phyloP scores from a whole-genome alignment of 1,140 invertebrate species.

The Choristoneura fumiferana region DNA sequence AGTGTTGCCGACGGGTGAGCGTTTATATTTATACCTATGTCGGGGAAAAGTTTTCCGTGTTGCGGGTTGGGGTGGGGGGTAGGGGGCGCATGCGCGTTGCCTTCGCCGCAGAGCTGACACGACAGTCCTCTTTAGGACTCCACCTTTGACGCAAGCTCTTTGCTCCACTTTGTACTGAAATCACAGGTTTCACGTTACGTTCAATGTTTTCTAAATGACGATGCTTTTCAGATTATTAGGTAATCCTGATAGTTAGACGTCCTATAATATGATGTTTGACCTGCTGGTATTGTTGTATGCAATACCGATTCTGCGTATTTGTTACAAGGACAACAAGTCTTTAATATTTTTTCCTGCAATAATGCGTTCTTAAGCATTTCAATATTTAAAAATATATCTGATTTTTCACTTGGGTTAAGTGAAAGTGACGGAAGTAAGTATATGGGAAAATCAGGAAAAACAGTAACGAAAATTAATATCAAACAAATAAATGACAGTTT shows the following conservation, averaged over 20 bases:
- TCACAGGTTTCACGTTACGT: conserved; percentile 49
- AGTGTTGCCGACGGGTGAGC: conserved; percentile 75
- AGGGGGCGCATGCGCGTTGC: conserved; percentile 63
- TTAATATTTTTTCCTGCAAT: too few species aligned
- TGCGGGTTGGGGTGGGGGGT: conserved; percentile 65
- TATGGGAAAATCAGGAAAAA: too few species aligned
- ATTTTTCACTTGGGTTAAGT: too few species aligned
- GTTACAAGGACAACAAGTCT: too few species aligned
- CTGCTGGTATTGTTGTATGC: too few species aligned
- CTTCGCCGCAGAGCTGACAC: conserved; percentile 56
- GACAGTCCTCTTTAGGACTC: conserved; percentile 65
- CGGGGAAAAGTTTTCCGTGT: conserved; percentile 77
- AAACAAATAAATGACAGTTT: too few species aligned
- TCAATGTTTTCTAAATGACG: background rate
- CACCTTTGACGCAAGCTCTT: conserved; percentile 36
- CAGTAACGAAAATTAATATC: too few species aligned
- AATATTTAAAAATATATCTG: too few species aligned
- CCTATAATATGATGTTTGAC: too few species aligned
- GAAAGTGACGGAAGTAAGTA: too few species aligned
- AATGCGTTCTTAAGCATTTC: too few species aligned
- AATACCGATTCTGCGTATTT: too few species aligned
- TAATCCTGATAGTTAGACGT: background rate
- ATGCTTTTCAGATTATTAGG: conserved; percentile 1
- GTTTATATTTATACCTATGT: conserved; percentile 72
- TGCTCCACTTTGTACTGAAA: conserved; percentile 26